Conservation (phyloP, 1,140 invertebrate genomes). For the Ceratina japonica region DNA sequence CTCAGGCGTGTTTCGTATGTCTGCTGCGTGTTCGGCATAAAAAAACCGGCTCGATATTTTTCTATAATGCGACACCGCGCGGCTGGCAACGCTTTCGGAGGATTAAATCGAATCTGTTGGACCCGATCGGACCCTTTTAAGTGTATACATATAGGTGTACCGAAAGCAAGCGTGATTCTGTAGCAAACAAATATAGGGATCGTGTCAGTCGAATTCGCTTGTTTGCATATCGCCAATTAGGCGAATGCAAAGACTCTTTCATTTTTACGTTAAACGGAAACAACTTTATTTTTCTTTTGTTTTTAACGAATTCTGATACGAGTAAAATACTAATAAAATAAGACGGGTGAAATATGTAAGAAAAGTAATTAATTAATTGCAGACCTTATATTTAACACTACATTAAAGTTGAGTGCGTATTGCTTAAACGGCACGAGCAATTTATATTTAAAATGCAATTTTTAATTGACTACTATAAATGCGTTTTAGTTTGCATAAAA, state of each 20-base stretch:
- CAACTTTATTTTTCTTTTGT: too few species aligned
- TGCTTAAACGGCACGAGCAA: too few species aligned
- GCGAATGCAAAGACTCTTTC: background rate
- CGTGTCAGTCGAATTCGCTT: constrained; percentile 33
- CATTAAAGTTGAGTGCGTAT: too few species aligned
- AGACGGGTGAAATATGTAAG: too few species aligned
- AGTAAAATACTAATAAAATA: too few species aligned
- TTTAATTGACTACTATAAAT: too few species aligned
- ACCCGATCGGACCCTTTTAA: constrained; percentile 41
- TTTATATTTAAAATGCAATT: too few species aligned
- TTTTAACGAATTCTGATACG: too few species aligned
- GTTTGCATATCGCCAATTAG: constrained; percentile 2
- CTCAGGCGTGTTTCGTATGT: background rate
- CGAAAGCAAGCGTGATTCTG: constrained; percentile 25
- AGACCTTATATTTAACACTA: too few species aligned
- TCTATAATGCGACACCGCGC: constrained; percentile 16
- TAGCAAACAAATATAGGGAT: constrained; percentile 11
- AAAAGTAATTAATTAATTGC: too few species aligned
- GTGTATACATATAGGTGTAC: constrained; percentile 31
- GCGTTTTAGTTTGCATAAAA: too few species aligned
- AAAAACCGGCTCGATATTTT: constrained; percentile 25
- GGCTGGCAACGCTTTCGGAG: constrained; percentile 49
- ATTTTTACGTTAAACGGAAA: too few species aligned
- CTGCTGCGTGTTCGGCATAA: constrained; percentile 9
- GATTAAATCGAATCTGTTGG: constrained; percentile 49